Evolutionary conservation across 2,113 vertebrate genomes (phyloP).

Genomic region (Meriones unguiculatus): DNA sequence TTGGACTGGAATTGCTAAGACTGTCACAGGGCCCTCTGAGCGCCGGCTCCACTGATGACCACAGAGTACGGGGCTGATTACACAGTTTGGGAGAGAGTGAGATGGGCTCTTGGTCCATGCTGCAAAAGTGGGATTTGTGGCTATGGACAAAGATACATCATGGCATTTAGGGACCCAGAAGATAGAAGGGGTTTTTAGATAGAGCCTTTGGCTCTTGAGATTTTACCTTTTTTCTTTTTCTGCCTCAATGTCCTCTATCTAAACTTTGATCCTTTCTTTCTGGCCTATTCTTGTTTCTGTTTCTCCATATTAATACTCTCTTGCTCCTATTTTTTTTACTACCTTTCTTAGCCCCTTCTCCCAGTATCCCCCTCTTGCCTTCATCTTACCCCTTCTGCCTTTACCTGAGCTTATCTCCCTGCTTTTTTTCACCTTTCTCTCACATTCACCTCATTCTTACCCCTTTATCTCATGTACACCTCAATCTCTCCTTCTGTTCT

Average conservation of each 20-base stretch:
- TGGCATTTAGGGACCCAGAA: neutral
- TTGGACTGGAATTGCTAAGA: neutral
- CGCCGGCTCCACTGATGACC: neutral
- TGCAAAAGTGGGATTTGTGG: neutral
- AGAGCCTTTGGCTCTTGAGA: neutral
- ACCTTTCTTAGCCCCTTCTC: neutral
- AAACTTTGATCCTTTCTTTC: neutral
- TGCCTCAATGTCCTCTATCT: neutral
- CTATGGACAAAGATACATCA: neutral
- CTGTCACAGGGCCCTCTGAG: neutral
- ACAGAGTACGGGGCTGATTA: neutral
- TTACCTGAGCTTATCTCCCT: neutral
- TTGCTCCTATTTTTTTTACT: neutral
- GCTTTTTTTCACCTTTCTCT: neutral
- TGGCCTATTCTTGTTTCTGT: neutral
- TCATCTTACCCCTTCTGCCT: neutral
- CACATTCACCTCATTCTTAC: neutral
- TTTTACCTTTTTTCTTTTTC: conserved; percentile 34
- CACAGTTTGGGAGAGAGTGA: neutral
- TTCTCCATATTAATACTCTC: neutral
- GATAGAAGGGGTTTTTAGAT: neutral
- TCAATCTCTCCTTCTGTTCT: neutral
- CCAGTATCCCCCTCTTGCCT: neutral
- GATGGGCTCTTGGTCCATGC: neutral
- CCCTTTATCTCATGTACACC: neutral